Percentiles rank a stretch among this genome's conserved stretches.
Conservation (phyloP, 2,113 vertebrate species). For the Gymnarchus niloticus region DNA sequence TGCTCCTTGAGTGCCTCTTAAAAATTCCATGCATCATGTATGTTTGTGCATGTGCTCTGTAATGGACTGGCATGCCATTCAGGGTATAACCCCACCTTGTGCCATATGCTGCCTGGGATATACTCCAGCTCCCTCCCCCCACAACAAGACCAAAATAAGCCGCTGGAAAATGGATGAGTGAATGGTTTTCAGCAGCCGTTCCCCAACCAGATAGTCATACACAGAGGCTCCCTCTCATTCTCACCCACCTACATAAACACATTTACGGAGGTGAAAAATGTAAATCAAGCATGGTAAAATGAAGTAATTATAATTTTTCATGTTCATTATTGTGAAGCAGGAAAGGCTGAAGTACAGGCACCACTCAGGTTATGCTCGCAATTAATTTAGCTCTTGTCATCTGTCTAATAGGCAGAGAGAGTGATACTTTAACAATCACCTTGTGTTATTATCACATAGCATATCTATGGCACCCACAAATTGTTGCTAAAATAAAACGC, state of each 20-base stretch:
- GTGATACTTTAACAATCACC: neutral
- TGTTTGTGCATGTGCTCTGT: neutral
- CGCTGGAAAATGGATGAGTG: too few relatives aligned
- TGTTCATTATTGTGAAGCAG: neutral
- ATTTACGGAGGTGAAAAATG: neutral
- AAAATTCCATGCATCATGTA: neutral
- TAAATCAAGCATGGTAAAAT: neutral
- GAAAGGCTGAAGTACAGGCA: neutral
- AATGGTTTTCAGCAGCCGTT: neutral
- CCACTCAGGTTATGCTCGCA: neutral
- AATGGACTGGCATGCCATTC: neutral
- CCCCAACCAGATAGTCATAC: neutral
- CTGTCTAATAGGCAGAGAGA: neutral
- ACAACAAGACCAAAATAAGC: too few relatives aligned
- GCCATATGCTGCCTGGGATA: neutral
- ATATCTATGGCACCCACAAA: neutral
- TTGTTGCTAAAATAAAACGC: neutral
- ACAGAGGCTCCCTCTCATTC: neutral
- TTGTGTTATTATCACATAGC: neutral
- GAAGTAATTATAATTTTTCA: neutral
- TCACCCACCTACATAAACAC: neutral
- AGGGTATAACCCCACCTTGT: neutral
- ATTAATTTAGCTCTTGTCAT: neutral
- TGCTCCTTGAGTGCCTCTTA: too few relatives aligned
- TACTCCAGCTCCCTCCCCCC: neutral